Percentiles rank a stretch among this genome's conserved stretches.
Conservation (phyloP, 2,113 vertebrate genomes). For the Ailurus styani region DNA sequence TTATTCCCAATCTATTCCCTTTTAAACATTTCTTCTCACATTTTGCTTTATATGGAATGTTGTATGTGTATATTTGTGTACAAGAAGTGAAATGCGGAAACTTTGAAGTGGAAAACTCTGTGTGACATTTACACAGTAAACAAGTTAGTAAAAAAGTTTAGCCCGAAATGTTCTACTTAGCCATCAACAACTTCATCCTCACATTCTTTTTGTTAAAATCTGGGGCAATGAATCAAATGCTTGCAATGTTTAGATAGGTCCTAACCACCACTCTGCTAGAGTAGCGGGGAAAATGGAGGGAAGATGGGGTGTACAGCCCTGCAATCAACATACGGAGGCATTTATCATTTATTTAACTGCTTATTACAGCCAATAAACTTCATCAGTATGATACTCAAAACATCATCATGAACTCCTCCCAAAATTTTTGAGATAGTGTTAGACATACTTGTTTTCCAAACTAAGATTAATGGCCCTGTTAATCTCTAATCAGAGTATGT, state of each 20-base stretch:
- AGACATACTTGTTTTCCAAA: not conserved
- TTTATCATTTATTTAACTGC: not conserved
- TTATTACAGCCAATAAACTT: not conserved
- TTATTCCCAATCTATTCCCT: not conserved
- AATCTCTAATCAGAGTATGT: not conserved
- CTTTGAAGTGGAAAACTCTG: not conserved
- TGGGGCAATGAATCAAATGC: accelerated
- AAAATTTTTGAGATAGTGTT: not conserved
- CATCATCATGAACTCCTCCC: too few species aligned
- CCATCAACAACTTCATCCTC: not conserved
- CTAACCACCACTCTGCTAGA: not conserved
- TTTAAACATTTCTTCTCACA: not conserved
- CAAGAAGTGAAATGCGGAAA: not conserved
- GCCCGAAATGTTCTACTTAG: not conserved
- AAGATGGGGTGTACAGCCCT: not conserved
- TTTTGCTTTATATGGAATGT: not conserved
- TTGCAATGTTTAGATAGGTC: not conserved
- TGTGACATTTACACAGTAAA: too few species aligned
- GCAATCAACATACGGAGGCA: not conserved
- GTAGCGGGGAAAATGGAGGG: not conserved
- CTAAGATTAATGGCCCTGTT: not conserved
- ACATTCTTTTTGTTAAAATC: not conserved
- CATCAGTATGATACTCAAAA: not conserved
- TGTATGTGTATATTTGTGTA: not conserved
- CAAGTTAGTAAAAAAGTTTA: not conserved